Evolutionary conservation across 1,140 invertebrate species (phyloP).

Genomic region (Drosophila navojoa): DNA sequence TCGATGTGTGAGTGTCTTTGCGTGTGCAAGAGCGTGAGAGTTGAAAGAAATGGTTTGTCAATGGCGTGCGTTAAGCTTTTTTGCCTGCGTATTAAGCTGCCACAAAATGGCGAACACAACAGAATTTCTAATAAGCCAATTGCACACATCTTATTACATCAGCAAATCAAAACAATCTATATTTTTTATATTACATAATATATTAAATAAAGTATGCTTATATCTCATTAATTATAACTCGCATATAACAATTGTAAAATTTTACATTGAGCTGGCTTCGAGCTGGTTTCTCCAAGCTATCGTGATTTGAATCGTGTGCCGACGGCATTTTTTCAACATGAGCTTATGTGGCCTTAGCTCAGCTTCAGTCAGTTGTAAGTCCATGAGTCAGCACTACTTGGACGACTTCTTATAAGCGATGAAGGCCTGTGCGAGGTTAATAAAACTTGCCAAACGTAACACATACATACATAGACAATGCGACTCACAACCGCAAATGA

Average conservation of each 20-base stretch:
- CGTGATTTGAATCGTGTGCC: slow-evolving; percentile 5
- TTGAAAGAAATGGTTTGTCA: slow-evolving; percentile 46
- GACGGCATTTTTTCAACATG: slow-evolving; percentile 27
- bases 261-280: no score
- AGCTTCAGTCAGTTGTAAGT: slow-evolving; percentile 13
- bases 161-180: not conserved
- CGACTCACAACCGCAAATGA: slow-evolving; percentile 23
- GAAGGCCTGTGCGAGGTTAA: slow-evolving; percentile 36
- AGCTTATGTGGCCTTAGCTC: not conserved
- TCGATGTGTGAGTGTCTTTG: slow-evolving; percentile 25
- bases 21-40: slow-evolving; percentile 29
- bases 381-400: slow-evolving; percentile 42
- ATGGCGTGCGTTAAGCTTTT: slow-evolving; percentile 52
- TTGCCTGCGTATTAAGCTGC: slow-evolving; percentile 24
- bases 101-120: slow-evolving; percentile 45
- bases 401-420: slow-evolving; percentile 26
- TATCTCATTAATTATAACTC: no score
- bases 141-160: not conserved
- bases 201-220: no score
- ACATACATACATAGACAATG: slow-evolving; percentile 27
- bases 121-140: slow-evolving; percentile 26
- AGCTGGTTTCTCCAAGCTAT: not conserved
- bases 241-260: no score
- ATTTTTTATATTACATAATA: no score
- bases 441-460: slow-evolving; percentile 30